Percentiles rank a stretch among this genome's conserved stretches.
These are phyloP conservation scores for Cottoperca gobio DNA, from an alignment of 2,797 vertebrate species.

Conservation along the genomic window DNA sequence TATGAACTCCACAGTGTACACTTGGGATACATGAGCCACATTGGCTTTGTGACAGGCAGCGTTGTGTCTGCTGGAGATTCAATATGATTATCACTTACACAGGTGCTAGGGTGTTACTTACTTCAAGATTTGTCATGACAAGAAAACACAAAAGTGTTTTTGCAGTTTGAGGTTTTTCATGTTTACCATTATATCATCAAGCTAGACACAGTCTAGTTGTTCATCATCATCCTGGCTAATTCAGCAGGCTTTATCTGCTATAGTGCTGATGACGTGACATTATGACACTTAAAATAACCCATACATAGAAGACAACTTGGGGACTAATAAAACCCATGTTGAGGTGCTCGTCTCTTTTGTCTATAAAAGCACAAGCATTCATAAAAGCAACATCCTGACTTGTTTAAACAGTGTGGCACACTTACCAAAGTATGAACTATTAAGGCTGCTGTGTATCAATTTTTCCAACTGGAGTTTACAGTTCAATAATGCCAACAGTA, in stretches of 20 bases:
- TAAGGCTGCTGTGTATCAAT: background rate
- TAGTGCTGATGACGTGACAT: background rate
- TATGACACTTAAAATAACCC: background rate
- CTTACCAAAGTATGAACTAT: too few relatives aligned
- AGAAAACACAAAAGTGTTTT: background rate
- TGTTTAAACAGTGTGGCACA: background rate
- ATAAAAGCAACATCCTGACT: background rate
- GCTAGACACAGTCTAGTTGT: background rate
- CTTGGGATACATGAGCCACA: background rate
- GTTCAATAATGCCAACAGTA: background rate
- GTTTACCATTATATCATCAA: background rate
- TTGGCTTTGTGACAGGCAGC: background rate
- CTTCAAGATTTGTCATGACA: background rate
- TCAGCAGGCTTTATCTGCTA: background rate
- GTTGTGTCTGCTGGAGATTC: background rate
- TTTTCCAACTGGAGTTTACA: background rate
- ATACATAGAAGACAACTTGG: too few relatives aligned
- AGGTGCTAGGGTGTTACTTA: background rate
- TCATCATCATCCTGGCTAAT: background rate
- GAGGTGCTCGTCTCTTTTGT: background rate
- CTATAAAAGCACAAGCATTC: too few relatives aligned
- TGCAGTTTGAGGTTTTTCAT: background rate
- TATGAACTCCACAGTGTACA: conserved; percentile 13
- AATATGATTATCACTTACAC: background rate
- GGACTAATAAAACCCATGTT: background rate